Evolutionary conservation across 2,797 vertebrate genomes (phyloP).

Genomic region (Platyrinchus mystaceus): DNA sequence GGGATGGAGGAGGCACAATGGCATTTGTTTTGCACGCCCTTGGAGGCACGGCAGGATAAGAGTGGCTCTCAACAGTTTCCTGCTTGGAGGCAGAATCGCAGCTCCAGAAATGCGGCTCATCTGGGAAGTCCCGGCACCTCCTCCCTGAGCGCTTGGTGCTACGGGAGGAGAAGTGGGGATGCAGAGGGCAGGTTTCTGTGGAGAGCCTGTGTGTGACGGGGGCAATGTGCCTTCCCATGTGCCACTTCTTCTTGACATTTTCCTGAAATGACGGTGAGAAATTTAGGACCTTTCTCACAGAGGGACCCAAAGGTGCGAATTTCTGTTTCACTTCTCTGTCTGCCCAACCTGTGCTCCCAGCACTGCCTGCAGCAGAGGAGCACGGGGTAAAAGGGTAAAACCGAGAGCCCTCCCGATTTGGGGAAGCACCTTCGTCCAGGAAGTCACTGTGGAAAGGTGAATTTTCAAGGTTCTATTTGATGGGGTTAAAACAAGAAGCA

Average conservation of each 20-base stretch:
- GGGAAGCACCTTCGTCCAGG: neutral
- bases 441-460: neutral
- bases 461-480: neutral
- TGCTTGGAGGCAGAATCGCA: neutral
- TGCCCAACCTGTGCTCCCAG: neutral
- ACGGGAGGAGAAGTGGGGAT: neutral
- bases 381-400: neutral
- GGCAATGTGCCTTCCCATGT: neutral
- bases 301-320: neutral
- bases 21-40: constrained; percentile 42
- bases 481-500: neutral
- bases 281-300: neutral
- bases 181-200: neutral
- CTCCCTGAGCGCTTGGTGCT: neutral
- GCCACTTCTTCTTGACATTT: neutral
- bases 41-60: constrained; percentile 44
- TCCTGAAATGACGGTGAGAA: constrained; percentile 6
- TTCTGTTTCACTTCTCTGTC: constrained; percentile 42
- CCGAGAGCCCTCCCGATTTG: neutral
- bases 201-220: neutral
- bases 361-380: neutral
- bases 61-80: constrained; percentile 57
- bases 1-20: constrained; percentile 42
- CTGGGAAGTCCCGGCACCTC: neutral
- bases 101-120: neutral